Conservation (phyloP, 2,888 invertebrate genomes). For the Dione vanillae region DNA sequence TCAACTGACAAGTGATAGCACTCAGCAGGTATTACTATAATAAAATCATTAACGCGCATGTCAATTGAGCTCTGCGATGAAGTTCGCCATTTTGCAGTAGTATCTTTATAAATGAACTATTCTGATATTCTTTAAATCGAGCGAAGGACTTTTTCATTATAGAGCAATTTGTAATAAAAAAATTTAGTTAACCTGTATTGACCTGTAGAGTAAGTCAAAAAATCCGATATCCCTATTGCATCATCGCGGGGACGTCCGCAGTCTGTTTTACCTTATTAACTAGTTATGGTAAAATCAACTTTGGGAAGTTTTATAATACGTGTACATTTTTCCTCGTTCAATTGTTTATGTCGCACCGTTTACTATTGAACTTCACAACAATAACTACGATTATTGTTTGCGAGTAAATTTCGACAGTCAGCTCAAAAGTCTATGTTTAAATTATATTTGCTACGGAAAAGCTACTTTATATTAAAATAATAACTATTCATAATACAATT, state of each 20-base stretch:
- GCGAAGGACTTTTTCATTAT: conserved; percentile 24
- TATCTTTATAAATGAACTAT: conserved; percentile 8
- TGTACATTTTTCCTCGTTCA: neutral
- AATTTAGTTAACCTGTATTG: conserved; percentile 5
- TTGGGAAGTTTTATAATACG: neutral
- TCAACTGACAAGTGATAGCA: conserved; percentile 54
- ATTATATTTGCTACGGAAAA: too few species aligned
- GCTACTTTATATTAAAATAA: too few species aligned
- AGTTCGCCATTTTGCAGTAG: conserved; percentile 30
- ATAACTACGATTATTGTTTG: too few species aligned
- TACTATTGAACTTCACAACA: neutral
- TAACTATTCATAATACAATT: too few species aligned
- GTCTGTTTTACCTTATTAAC: neutral
- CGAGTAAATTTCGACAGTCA: too few species aligned
- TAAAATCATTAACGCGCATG: conserved; percentile 36
- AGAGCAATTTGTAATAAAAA: conserved; percentile 16
- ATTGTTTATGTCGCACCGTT: neutral
- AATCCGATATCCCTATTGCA: conserved; percentile 2
- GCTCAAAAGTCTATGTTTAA: too few species aligned
- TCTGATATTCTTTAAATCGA: conserved; percentile 21
- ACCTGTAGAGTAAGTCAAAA: neutral
- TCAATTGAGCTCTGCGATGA: conserved; percentile 31
- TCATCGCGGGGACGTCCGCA: neutral
- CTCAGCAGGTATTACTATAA: conserved; percentile 26
- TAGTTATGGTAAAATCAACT: neutral